Conservation (phyloP, 2,113 vertebrate species). For the Suricata suricatta region DNA sequence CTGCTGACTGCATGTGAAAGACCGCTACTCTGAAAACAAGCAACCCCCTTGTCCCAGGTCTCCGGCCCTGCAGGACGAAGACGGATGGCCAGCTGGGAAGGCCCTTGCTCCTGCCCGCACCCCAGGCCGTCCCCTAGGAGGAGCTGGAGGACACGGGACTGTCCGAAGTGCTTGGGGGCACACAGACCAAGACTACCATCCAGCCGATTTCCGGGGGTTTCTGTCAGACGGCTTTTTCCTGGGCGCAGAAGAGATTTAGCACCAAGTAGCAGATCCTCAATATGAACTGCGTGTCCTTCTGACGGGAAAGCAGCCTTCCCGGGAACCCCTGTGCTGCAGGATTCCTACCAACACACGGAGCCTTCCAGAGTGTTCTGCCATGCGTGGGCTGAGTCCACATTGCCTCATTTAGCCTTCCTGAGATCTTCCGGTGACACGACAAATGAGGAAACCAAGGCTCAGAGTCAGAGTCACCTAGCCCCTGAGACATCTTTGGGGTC, state of each 20-base stretch:
- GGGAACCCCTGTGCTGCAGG: not conserved
- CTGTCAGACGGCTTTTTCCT: not conserved
- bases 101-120: not conserved
- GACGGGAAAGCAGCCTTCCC: not conserved
- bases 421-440: not conserved
- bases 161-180: fast-evolving
- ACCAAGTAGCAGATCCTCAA: not conserved
- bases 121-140: not conserved
- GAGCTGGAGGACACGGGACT: not conserved
- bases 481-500: not conserved
- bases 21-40: not conserved
- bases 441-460: not conserved
- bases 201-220: not conserved
- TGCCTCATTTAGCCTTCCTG: not conserved
- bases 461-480: not conserved
- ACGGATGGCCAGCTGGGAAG: not conserved
- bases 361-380: not conserved
- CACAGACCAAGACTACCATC: not conserved
- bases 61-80: not conserved
- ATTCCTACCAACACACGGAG: not conserved
- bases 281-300: not conserved
- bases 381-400: not conserved
- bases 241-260: not conserved
- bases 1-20: not conserved
- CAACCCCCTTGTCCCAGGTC: not conserved